phyloP scores from a whole-genome alignment of 2,113 vertebrate genomes.

The Heptranchias perlo region DNA sequence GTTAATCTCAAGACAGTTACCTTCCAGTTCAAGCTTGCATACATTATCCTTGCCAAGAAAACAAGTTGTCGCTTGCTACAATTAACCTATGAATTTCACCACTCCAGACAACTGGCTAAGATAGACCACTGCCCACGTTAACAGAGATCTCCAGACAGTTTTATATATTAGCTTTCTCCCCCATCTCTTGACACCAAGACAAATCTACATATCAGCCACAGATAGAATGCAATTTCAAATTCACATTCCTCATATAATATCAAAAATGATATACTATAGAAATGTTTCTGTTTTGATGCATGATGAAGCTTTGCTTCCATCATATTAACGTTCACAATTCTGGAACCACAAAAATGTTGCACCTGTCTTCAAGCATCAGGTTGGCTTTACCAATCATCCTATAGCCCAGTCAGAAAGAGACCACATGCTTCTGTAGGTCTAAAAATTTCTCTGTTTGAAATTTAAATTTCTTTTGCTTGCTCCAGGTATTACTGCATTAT shows the following conservation, averaged over 20 bases:
- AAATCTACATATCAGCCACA: not conserved
- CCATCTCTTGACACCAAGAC: not conserved
- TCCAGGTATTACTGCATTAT: not conserved
- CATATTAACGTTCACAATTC: not conserved
- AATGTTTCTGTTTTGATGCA: not conserved
- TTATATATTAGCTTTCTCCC: not conserved
- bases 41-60: not conserved
- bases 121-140: not conserved
- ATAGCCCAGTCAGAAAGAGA: not conserved
- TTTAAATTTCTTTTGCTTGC: not conserved
- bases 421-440: not conserved
- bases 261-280: not conserved
- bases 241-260: not conserved
- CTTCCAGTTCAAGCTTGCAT: not conserved
- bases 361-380: not conserved
- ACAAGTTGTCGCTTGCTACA: not conserved
- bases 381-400: not conserved
- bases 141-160: not conserved
- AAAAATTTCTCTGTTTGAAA: not conserved
- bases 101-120: not conserved
- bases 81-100: not conserved
- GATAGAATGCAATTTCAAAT: not conserved
- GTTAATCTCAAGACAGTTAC: not conserved
- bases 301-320: not conserved
- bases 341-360: not conserved